phyloP scores from a whole-genome alignment of 2,888 invertebrate genomes.

The Cetonia aurata region DNA sequence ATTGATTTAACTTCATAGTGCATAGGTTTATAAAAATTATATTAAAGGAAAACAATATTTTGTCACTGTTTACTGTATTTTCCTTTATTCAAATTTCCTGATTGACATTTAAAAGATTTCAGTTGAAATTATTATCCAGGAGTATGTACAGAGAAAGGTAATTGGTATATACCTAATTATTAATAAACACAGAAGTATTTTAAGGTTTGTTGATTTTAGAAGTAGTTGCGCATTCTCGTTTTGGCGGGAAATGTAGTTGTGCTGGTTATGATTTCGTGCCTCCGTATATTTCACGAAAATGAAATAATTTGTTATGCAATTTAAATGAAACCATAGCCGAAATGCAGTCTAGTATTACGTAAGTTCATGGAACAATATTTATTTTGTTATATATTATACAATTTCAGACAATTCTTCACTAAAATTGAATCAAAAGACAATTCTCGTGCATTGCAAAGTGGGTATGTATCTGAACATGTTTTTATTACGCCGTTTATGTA shows the following conservation, averaged over 20 bases:
- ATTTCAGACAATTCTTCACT: conserved; percentile 65
- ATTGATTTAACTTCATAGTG: too few species aligned
- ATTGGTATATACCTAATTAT: too few species aligned
- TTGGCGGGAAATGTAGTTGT: conserved; percentile 31
- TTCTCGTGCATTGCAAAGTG: conserved; percentile 48
- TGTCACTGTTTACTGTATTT: too few species aligned
- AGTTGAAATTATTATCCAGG: too few species aligned
- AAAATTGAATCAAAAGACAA: conserved; percentile 55
- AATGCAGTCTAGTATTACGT: conserved; percentile 46
- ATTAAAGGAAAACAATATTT: too few species aligned
- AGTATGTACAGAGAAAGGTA: too few species aligned
- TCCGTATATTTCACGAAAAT: not conserved
- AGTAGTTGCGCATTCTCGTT: not conserved
- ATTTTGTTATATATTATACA: not conserved
- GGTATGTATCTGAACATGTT: conserved; percentile 50
- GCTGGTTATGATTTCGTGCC: not conserved
- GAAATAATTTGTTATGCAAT: not conserved
- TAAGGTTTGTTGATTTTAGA: not conserved
- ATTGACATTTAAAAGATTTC: too few species aligned
- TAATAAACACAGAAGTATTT: not conserved
- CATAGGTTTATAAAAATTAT: too few species aligned
- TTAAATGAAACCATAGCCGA: not conserved
- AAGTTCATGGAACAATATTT: conserved; percentile 13
- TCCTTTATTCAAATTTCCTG: too few species aligned
- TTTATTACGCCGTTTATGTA: conserved; percentile 37